Evolutionary conservation across 2,888 invertebrate species (phyloP).

Genomic region (Campopleginae sp.): DNA sequence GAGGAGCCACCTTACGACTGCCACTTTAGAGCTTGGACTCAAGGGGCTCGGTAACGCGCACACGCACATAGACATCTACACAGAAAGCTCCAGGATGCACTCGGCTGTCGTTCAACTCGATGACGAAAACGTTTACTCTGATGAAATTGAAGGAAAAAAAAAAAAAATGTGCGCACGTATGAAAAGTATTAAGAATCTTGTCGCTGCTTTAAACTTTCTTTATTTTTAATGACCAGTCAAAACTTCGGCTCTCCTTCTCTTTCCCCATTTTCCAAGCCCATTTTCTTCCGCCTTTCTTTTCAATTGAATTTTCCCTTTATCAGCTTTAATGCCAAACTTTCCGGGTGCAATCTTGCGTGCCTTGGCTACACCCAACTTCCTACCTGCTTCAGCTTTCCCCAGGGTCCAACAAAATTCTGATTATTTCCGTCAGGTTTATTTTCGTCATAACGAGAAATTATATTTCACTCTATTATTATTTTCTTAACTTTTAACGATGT

Average conservation of each 20-base stretch:
- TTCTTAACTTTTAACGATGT: conserved; percentile 9
- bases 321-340: conserved; percentile 5
- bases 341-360: conserved; percentile 8
- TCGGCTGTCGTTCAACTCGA: conserved; percentile 47
- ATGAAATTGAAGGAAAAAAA: conserved; percentile 16
- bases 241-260: not conserved
- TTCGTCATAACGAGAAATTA: not conserved
- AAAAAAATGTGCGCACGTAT: not conserved
- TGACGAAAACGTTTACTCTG: conserved; percentile 69
- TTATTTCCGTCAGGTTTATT: conserved; percentile 22
- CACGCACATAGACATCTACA: not conserved
- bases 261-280: not conserved
- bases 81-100: not conserved
- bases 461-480: not conserved
- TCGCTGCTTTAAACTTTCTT: conserved; percentile 5
- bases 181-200: conserved; percentile 27
- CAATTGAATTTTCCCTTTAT: conserved; percentile 10
- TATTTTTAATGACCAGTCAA: conserved; percentile 21
- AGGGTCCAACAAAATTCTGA: conserved; percentile 5
- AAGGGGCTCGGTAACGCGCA: conserved; percentile 36
- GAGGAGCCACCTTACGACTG: conserved; percentile 36
- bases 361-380: not conserved
- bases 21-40: conserved; percentile 51
- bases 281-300: conserved; percentile 1
- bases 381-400: not conserved